Conservation (phyloP, 2,113 vertebrate species). For the Ceyx melanurus region DNA sequence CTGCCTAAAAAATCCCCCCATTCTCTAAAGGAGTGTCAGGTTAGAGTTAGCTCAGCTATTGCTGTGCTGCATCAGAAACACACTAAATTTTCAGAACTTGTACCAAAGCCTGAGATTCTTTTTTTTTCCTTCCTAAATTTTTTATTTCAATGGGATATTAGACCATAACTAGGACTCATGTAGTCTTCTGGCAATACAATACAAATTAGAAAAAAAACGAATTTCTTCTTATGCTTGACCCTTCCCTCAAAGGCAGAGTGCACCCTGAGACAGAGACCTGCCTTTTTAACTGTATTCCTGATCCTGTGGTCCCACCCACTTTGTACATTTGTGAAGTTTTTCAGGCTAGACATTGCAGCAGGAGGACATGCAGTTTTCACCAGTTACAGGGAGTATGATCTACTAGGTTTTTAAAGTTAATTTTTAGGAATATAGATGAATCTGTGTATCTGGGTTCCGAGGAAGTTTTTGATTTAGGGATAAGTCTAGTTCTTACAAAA, state of each 20-base stretch:
- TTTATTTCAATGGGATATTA: not conserved
- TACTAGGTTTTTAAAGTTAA: not conserved
- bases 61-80: not conserved
- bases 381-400: not conserved
- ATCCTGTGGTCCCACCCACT: not conserved
- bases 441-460: not conserved
- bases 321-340: not conserved
- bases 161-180: not conserved
- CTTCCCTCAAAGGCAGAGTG: accelerated
- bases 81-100: not conserved
- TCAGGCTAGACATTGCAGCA: not conserved
- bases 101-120: not conserved
- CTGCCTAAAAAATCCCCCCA: not conserved
- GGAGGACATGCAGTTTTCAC: not conserved
- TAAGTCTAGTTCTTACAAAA: not conserved
- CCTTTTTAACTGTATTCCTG: accelerated
- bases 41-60: not conserved
- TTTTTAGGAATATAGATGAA: not conserved
- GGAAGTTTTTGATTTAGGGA: not conserved
- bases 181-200: not conserved
- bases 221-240: not conserved
- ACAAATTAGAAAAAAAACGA: not conserved
- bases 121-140: not conserved
- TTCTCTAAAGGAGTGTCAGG: not conserved
- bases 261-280: accelerated